These are phyloP conservation scores for Schrankia costaestrigalis DNA, from an alignment of 2,888 invertebrate species.

Conservation along the genomic window DNA sequence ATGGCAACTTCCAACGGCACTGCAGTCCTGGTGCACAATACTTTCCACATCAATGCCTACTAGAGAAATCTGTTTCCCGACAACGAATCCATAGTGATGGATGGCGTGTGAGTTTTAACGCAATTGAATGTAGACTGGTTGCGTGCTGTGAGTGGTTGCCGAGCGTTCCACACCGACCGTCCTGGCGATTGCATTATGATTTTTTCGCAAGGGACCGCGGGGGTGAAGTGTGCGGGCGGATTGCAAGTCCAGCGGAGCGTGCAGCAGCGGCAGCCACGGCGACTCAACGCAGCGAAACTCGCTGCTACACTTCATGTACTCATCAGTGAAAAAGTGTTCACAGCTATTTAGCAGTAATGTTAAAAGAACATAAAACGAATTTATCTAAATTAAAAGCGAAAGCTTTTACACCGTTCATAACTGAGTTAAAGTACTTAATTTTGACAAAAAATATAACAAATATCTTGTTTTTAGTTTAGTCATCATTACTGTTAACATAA, in stretches of 20 bases:
- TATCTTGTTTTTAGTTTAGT: too few species aligned
- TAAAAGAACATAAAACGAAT: constrained; percentile 1
- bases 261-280: constrained; percentile 67
- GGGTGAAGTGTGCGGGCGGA: constrained; percentile 57
- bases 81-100: constrained; percentile 75
- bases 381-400: not conserved
- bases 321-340: constrained; percentile 43
- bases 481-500: constrained; percentile 13
- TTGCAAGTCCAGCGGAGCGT: too few species aligned
- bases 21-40: constrained; percentile 42
- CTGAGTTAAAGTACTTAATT: too few species aligned
- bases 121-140: constrained; percentile 78
- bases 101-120: constrained; percentile 78
- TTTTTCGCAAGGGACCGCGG: constrained; percentile 78
- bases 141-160: constrained; percentile 69
- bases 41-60: constrained; percentile 57
- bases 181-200: constrained; percentile 80
- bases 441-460: too few species aligned
- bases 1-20: constrained; percentile 58
- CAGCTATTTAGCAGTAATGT: constrained; percentile 36
- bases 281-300: constrained; percentile 66
- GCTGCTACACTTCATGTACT: constrained; percentile 42
- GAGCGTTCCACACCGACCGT: constrained; percentile 77
- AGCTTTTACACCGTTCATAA: too few species aligned
- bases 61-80: constrained; percentile 73